A percentile compares a stretch with the other conserved stretches of the same genome.
Conservation (phyloP, 1,140 invertebrate genomes). For the Drosophila lowei region DNA sequence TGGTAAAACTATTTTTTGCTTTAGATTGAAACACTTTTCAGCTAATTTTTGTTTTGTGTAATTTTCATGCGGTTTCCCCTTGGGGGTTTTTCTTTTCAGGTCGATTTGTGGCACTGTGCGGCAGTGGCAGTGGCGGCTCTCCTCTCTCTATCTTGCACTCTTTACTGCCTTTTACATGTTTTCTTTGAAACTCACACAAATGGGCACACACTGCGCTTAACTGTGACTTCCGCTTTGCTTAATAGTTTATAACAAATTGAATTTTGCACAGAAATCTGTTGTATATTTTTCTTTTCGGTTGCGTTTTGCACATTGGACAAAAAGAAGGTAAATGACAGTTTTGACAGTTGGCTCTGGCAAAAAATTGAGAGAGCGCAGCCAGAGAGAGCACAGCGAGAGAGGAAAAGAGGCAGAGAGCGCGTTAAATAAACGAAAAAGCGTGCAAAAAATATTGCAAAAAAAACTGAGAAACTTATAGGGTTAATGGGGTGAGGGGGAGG, state of each 20-base stretch:
- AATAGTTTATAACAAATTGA: neutral
- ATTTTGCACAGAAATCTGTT: conserved; percentile 26
- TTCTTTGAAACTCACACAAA: conserved; percentile 27
- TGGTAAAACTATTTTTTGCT: conserved; percentile 1
- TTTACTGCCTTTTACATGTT: conserved; percentile 4
- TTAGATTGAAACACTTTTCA: conserved; percentile 1
- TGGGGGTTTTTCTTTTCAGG: conserved; percentile 29
- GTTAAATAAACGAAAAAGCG: conserved; percentile 72
- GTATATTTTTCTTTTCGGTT: conserved; percentile 42
- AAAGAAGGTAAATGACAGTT: conserved; percentile 65
- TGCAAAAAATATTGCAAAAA: conserved; percentile 73
- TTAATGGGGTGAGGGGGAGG: conserved; percentile 29
- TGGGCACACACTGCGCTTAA: neutral
- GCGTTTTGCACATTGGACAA: conserved; percentile 63
- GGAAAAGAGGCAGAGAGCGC: conserved; percentile 25
- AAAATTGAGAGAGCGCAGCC: conserved; percentile 35
- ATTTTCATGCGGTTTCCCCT: conserved; percentile 15
- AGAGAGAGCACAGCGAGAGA: conserved; percentile 29
- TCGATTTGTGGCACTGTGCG: conserved; percentile 72
- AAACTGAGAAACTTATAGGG: conserved; percentile 35
- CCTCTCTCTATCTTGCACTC: neutral
- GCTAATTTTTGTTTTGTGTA: conserved; percentile 9
- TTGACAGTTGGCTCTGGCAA: conserved; percentile 64
- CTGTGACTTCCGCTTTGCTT: neutral
- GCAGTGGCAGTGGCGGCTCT: conserved; percentile 12